A percentile compares a stretch with the other conserved stretches of the same genome.
phyloP scores from a whole-genome alignment of 2,113 vertebrate species.

The Microcebus griseorufus region DNA sequence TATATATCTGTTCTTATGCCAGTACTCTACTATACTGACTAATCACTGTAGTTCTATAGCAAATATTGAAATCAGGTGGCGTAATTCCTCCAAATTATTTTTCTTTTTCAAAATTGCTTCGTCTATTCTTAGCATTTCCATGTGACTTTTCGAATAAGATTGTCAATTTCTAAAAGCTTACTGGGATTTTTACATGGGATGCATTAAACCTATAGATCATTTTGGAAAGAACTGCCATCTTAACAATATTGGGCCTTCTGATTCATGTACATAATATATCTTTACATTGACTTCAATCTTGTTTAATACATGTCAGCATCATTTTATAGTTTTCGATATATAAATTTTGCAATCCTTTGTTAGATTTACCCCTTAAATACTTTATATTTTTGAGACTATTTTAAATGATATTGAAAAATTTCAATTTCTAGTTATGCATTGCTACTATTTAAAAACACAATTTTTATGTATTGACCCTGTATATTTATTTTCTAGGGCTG shows the following conservation, averaged over 20 bases:
- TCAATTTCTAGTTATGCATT: not conserved
- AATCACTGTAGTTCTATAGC: not conserved
- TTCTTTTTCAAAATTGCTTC: not conserved
- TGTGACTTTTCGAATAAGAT: not conserved
- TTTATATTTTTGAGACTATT: not conserved
- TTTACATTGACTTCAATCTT: conserved; percentile 1
- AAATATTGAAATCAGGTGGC: conserved; percentile 7
- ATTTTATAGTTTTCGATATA: not conserved
- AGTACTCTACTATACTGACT: not conserved
- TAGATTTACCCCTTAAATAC: not conserved
- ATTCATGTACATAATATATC: not conserved
- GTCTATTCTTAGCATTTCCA: not conserved
- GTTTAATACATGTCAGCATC: not conserved
- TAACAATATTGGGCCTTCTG: not conserved
- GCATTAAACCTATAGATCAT: not conserved
- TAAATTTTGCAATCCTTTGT: not conserved
- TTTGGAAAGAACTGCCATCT: not conserved
- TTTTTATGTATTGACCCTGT: not conserved
- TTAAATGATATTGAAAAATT: not conserved
- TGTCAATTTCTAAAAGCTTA: conserved; percentile 14
- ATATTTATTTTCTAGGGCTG: not conserved
- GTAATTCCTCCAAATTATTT: not conserved
- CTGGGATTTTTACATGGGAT: not conserved
- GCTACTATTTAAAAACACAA: not conserved
- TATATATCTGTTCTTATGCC: not conserved